Evolutionary conservation across 2,797 vertebrate genomes (phyloP).

Genomic region (Delichon dasypus): DNA sequence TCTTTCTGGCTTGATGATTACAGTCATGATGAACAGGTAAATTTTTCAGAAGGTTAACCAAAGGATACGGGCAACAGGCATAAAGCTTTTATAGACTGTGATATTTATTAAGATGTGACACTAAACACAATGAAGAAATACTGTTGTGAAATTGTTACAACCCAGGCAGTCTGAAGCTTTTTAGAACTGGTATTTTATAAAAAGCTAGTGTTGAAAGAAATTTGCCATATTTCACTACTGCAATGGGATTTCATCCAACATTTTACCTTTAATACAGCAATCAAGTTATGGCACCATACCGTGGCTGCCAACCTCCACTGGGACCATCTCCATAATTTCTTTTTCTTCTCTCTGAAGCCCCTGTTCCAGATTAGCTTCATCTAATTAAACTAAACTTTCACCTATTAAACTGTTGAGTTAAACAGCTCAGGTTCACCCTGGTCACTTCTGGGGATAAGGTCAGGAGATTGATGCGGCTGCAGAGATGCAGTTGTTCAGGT

Average conservation of each 20-base stretch:
- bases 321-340: background rate
- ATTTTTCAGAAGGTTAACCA: conserved; percentile 2
- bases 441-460: background rate
- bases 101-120: conserved; percentile 24
- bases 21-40: background rate
- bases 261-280: background rate
- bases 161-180: background rate
- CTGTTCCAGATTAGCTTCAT: background rate
- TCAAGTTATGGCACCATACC: background rate
- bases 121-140: conserved; percentile 23
- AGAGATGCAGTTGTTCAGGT: background rate
- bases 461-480: background rate
- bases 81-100: conserved; percentile 4
- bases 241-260: conserved; percentile 8
- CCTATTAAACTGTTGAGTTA: background rate
- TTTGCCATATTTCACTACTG: background rate
- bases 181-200: conserved; percentile 13
- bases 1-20: background rate
- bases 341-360: background rate
- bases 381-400: background rate
- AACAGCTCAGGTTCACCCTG: background rate
- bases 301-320: background rate
- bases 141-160: conserved; percentile 20
- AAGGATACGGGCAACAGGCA: background rate
- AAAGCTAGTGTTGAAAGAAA: background rate